Percentiles rank a stretch among this genome's conserved stretches.
Evolutionary conservation across 1,140 invertebrate genomes (phyloP).

Genomic region (Lerema accius): DNA sequence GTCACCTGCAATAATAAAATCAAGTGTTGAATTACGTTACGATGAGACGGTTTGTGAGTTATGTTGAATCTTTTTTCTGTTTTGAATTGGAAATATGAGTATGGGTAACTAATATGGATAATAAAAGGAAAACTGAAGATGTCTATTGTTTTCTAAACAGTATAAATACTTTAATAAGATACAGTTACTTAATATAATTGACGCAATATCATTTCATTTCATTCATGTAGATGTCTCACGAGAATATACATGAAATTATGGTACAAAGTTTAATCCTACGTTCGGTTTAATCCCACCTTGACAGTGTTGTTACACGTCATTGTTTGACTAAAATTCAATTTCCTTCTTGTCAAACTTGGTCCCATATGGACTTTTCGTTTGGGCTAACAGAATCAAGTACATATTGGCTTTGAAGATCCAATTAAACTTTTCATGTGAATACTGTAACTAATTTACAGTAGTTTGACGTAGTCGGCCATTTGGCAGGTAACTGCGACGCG

Average conservation of each 20-base stretch:
- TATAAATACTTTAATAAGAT: too few species aligned
- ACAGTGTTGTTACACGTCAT: constrained; percentile 35
- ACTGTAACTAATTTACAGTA: constrained; percentile 76
- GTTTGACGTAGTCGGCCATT: constrained; percentile 75
- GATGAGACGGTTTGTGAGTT: too few species aligned
- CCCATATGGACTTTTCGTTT: constrained; percentile 59
- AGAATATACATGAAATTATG: neutral
- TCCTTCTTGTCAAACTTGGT: constrained; percentile 51
- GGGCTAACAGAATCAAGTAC: constrained; percentile 58
- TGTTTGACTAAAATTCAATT: constrained; percentile 50
- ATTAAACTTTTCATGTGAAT: constrained; percentile 81
- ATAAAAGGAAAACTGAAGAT: too few species aligned
- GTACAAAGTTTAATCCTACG: neutral
- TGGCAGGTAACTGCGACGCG: constrained; percentile 60
- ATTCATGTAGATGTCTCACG: neutral
- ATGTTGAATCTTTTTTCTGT: too few species aligned
- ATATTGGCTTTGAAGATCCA: constrained; percentile 75
- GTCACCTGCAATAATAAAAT: constrained; percentile 22
- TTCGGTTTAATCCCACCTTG: neutral
- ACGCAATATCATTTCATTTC: too few species aligned
- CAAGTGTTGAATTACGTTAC: constrained; percentile 17
- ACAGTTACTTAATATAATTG: too few species aligned
- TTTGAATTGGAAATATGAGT: too few species aligned
- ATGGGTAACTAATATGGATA: too few species aligned
- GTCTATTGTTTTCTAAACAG: too few species aligned